phyloP scores from a whole-genome alignment of 2,113 vertebrate species.

The Brienomyrus longianalis region DNA sequence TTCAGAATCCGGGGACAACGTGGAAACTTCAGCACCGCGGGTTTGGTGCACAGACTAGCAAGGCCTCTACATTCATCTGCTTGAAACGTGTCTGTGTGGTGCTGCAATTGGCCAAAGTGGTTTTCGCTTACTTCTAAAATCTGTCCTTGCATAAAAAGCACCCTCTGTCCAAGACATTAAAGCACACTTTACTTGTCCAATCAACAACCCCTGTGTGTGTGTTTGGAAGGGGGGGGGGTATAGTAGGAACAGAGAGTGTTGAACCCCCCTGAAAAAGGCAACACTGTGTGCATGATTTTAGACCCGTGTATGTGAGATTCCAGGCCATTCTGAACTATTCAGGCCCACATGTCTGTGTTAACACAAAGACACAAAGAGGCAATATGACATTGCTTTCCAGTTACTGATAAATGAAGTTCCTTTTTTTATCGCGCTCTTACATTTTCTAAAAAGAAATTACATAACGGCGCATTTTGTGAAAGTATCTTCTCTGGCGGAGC shows the following conservation, averaged over 20 bases:
- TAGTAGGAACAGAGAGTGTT: neutral
- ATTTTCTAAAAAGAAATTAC: conserved; percentile 13
- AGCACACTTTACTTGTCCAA: neutral
- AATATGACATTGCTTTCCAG: conserved; percentile 6
- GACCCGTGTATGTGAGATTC: neutral
- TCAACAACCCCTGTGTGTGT: neutral
- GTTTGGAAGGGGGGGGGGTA: neutral
- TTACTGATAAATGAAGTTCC: neutral
- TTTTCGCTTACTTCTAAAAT: neutral
- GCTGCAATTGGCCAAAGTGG: neutral
- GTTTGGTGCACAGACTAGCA: neutral
- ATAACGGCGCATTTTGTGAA: conserved; percentile 15
- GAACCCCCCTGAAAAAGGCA: neutral
- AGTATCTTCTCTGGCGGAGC: neutral
- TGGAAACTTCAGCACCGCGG: neutral
- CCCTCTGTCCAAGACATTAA: neutral
- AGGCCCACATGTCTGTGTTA: neutral
- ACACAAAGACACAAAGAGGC: conserved; percentile 1
- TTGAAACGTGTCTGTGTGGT: neutral
- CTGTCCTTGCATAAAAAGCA: neutral
- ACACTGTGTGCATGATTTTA: neutral
- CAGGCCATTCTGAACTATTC: neutral
- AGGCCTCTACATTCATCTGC: neutral
- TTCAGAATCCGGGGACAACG: neutral
- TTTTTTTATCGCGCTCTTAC: conserved; percentile 9